Percentiles rank a stretch among this genome's conserved stretches.
These are phyloP conservation scores for Acromyrmex charruanus DNA, from an alignment of 1,140 invertebrate species.

Conservation along the genomic window DNA sequence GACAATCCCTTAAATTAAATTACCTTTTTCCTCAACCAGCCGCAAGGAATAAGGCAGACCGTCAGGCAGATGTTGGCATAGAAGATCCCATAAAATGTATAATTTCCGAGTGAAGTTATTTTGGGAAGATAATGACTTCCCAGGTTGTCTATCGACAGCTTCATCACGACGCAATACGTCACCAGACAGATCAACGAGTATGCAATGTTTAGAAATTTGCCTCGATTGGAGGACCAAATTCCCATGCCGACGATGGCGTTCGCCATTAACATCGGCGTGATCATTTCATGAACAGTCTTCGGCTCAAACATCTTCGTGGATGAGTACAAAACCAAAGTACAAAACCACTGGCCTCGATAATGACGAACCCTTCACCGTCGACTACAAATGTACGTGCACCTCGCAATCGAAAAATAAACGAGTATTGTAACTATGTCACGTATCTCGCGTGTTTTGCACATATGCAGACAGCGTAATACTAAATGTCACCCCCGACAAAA, in stretches of 20 bases:
- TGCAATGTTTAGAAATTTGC: not conserved
- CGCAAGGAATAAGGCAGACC: constrained; percentile 49
- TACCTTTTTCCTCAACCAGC: constrained; percentile 58
- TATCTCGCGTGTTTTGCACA: constrained; percentile 24
- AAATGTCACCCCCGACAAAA: constrained; percentile 30
- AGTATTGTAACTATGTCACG: not conserved
- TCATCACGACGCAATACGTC: not conserved
- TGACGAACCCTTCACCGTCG: not conserved
- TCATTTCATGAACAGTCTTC: constrained; percentile 4
- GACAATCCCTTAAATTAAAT: not conserved
- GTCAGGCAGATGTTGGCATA: constrained; percentile 51
- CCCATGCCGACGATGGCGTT: constrained; percentile 46
- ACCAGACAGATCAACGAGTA: constrained; percentile 26
- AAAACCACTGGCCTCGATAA: not conserved
- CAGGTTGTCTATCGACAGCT: not conserved
- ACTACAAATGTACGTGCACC: not conserved
- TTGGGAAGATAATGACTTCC: not conserved
- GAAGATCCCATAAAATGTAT: constrained; percentile 29
- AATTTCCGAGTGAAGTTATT: not conserved
- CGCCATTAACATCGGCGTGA: not conserved
- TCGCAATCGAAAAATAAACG: constrained; percentile 23
- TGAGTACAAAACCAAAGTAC: not conserved
- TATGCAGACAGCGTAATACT: constrained; percentile 33
- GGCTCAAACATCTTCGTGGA: constrained; percentile 33
- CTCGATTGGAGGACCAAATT: not conserved